Conservation (phyloP, 2,113 vertebrate species). For the Perccottus glenii region DNA sequence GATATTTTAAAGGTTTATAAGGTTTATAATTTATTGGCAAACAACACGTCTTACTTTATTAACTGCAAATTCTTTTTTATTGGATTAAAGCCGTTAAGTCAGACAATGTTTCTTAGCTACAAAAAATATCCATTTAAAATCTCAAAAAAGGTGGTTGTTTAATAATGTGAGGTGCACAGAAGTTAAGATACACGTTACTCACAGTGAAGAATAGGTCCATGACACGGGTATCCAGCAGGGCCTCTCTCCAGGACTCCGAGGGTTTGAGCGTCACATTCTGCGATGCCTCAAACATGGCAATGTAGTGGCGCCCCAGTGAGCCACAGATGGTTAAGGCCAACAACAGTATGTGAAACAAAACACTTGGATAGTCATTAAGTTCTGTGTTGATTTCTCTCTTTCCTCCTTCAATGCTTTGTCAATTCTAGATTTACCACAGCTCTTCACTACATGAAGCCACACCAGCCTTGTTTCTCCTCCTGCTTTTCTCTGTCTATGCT, state of each 20-base stretch:
- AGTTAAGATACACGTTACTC: conserved; percentile 72
- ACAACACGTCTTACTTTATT: no score
- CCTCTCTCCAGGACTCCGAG: conserved; percentile 96
- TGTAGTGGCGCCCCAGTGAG: conserved; percentile 99
- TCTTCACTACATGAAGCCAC: conserved; percentile 25
- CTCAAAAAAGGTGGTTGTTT: no score
- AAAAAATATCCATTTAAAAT: no score
- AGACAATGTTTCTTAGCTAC: no score
- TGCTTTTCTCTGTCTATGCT: conserved; percentile 1
- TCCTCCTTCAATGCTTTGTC: conserved; percentile 22
- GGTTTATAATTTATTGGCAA: no score
- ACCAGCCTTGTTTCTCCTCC: conserved; percentile 72
- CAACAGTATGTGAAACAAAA: conserved; percentile 79
- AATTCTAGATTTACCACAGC: conserved; percentile 20
- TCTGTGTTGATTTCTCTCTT: conserved; percentile 10
- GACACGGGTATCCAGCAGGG: conserved; percentile 95
- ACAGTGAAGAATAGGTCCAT: conserved; percentile 99
- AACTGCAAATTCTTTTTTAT: no score
- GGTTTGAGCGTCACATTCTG: conserved; percentile 99
- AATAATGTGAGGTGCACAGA: neutral
- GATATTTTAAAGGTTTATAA: no score
- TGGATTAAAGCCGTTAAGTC: no score
- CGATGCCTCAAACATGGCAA: conserved; percentile 99
- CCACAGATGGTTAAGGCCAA: conserved; percentile 93
- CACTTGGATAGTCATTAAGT: neutral